These are phyloP conservation scores for Pelobates fuscus DNA, from an alignment of 2,113 vertebrate genomes.

Conservation along the genomic window DNA sequence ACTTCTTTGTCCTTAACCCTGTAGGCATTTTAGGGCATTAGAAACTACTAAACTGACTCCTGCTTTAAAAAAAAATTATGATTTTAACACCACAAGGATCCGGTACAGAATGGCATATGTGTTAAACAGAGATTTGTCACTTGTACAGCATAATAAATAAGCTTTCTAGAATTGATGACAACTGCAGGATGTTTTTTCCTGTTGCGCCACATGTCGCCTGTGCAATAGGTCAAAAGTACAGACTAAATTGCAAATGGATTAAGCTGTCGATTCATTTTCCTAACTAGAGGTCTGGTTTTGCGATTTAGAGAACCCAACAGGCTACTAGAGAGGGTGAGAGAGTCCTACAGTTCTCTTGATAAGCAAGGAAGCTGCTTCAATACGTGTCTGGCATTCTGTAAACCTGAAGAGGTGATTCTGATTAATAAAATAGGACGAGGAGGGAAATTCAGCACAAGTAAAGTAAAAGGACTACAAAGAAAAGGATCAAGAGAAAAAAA, in stretches of 20 bases:
- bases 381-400: neutral
- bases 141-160: constrained; percentile 16
- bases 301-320: constrained; percentile 4
- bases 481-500: neutral
- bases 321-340: neutral
- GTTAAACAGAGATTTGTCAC: constrained; percentile 19
- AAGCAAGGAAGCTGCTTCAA: neutral
- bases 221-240: constrained; percentile 14
- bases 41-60: neutral
- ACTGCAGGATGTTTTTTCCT: constrained; percentile 17
- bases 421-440: neutral
- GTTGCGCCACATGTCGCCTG: constrained; percentile 1
- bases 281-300: constrained; percentile 25
- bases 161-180: constrained; percentile 13
- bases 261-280: constrained; percentile 21
- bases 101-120: constrained; percentile 19
- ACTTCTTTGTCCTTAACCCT: constrained; percentile 14
- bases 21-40: neutral
- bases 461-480: neutral
- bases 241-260: constrained; percentile 16
- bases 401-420: neutral
- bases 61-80: constrained; percentile 37
- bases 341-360: constrained; percentile 6
- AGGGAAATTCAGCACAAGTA: neutral
- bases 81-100: constrained; percentile 13